phyloP scores from a whole-genome alignment of 2,888 invertebrate genomes.

The Drosophila mercatorum region DNA sequence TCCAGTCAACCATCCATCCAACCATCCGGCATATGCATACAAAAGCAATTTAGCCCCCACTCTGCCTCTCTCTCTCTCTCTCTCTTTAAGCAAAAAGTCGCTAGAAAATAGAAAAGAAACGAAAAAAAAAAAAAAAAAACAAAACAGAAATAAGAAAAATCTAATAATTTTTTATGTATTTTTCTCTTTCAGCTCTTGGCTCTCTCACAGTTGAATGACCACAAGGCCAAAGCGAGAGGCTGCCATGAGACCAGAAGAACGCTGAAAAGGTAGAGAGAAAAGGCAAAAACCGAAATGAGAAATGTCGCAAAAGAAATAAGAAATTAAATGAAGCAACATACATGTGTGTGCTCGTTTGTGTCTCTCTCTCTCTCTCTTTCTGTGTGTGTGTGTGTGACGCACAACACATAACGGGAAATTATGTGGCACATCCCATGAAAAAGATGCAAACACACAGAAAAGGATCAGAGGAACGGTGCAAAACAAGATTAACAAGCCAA shows the following conservation, averaged over 20 bases:
- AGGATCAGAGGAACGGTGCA: slow-evolving; percentile 37
- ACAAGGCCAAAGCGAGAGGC: slow-evolving; percentile 57
- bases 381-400: slow-evolving; percentile 13
- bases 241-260: slow-evolving; percentile 48
- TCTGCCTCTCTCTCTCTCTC: not conserved
- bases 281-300: slow-evolving; percentile 38
- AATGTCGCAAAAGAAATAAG: slow-evolving; percentile 52
- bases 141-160: slow-evolving; percentile 50
- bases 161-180: slow-evolving; percentile 72
- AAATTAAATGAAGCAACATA: slow-evolving; percentile 64
- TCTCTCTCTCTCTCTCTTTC: not conserved
- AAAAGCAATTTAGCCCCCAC: slow-evolving; percentile 71
- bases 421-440: slow-evolving; percentile 38
- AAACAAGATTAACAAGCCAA: slow-evolving; percentile 55
- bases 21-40: slow-evolving; percentile 70
- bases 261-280: slow-evolving; percentile 48
- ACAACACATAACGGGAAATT: slow-evolving; percentile 53
- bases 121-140: slow-evolving; percentile 14
- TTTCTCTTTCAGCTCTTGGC: slow-evolving; percentile 53
- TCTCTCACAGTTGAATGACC: slow-evolving; percentile 74
- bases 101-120: slow-evolving; percentile 28
- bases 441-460: slow-evolving; percentile 23
- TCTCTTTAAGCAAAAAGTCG: slow-evolving; percentile 38
- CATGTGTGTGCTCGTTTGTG: slow-evolving; percentile 9
- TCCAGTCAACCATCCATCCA: slow-evolving; percentile 44